Conservation (phyloP, 1,140 invertebrate species). For the Ceratitis capitata region DNA sequence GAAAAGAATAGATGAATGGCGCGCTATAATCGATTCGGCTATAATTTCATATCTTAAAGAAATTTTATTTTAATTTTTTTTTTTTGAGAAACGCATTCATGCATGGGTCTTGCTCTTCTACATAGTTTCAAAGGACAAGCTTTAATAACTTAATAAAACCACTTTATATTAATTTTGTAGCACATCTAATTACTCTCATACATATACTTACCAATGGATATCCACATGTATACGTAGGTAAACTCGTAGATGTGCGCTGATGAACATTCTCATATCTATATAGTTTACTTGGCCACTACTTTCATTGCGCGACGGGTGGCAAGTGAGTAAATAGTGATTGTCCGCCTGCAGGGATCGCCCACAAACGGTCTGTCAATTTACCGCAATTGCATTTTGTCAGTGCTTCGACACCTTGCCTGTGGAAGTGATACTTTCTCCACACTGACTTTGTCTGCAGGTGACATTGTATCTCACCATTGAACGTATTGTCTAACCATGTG, state of each 20-base stretch:
- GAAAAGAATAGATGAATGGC: too few relatives aligned
- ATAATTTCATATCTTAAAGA: too few relatives aligned
- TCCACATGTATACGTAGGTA: background rate
- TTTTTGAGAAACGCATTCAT: too few relatives aligned
- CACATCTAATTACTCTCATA: background rate
- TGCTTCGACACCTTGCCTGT: background rate
- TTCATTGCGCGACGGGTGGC: background rate
- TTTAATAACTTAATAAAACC: background rate
- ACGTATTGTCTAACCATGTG: conserved; percentile 5
- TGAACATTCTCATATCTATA: too few relatives aligned
- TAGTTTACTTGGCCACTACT: background rate
- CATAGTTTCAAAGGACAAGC: background rate
- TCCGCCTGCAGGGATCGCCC: background rate
- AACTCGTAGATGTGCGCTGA: too few relatives aligned
- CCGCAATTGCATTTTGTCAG: conserved; percentile 14
- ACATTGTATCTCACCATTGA: background rate
- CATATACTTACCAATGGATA: background rate
- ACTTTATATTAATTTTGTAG: background rate
- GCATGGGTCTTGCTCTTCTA: too few relatives aligned
- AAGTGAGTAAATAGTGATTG: background rate
- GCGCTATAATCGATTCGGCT: too few relatives aligned
- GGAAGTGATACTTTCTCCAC: conserved; percentile 29
- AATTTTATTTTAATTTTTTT: too few relatives aligned
- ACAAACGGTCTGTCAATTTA: background rate
- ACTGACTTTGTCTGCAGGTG: conserved; percentile 20